phyloP scores from a whole-genome alignment of 2,888 invertebrate species.

The Pseudococcus jackbeardsleyi region DNA sequence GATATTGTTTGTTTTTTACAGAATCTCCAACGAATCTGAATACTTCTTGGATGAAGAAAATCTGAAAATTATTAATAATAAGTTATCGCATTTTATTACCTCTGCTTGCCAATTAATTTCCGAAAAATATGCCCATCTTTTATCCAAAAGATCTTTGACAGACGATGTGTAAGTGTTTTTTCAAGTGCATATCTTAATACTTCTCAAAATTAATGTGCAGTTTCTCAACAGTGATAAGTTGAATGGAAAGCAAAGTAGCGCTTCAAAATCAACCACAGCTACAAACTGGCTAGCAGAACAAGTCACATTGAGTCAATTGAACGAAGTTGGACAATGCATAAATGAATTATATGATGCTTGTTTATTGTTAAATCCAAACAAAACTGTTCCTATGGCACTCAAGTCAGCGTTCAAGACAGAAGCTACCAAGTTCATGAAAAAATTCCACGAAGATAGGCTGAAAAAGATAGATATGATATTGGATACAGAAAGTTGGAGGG shows the following conservation, averaged over 20 bases:
- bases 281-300: slow-evolving; percentile 67
- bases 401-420: slow-evolving; percentile 67
- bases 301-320: slow-evolving; percentile 67
- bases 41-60: slow-evolving; percentile 71
- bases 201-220: background rate
- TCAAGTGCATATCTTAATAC: background rate
- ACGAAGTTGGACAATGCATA: slow-evolving; percentile 67
- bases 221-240: background rate
- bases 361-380: slow-evolving; percentile 66
- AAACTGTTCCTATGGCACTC: slow-evolving; percentile 66
- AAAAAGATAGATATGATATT: slow-evolving; percentile 86
- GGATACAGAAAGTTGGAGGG: slow-evolving; percentile 94
- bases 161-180: slow-evolving; percentile 66
- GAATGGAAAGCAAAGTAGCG: slow-evolving; percentile 4
- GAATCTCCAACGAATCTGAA: slow-evolving; percentile 65
- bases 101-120: slow-evolving; percentile 93
- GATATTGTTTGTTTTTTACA: background rate
- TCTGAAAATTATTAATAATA: slow-evolving; percentile 77
- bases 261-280: slow-evolving; percentile 3
- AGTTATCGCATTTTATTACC: slow-evolving; percentile 82
- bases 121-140: slow-evolving; percentile 90
- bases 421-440: slow-evolving; percentile 84
- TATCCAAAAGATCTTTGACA: slow-evolving; percentile 75
- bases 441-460: slow-evolving; percentile 90
- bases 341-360: slow-evolving; percentile 67